Evolutionary conservation across 2,888 invertebrate genomes (phyloP), one percentile per base, ranked within the genome.

Genomic region (Xanthostigma xanthostigma): DNA sequence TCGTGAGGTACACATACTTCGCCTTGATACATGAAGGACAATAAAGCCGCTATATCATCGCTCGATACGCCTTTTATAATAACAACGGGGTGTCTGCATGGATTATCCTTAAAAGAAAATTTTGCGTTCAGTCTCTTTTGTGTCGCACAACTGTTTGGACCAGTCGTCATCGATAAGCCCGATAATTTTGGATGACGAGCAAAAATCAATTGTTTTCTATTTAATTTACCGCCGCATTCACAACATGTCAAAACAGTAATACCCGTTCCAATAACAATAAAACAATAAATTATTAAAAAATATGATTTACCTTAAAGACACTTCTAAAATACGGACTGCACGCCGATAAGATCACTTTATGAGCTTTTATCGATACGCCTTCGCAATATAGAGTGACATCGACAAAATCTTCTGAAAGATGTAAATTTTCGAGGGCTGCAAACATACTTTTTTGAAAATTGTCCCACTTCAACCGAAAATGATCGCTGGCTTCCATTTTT

Each of bases 391-490:
- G 70, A 53, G 82, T 82, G 58, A 82, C 81, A 68, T 83, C 82
- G 50, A 81, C 80, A 58, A 82, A 71, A 66, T 81, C 78, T 66
- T 81, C 80, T 10, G 79, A 79, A 57, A 72, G 75, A 62, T 81
- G 76, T 54, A 82, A 68, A 56, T 78, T 79, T 66, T 81, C 81
- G 61, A 82, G 74, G 40, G 80, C 80, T 60, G 75, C 76, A 52
- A 81, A 74, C 60, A 82, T 79, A 59, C 79, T 82, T 50, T 74
- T 74, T 65, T 81, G 79, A 68, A 81, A 81, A 64, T 81, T 81
- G 64, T 81, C 81, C 82, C 82, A 82, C 68, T 79, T 78, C 64
- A 82, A 72, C 69, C 81, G 81, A 64, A 81, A 81, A 64, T 81
- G 80, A 67, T 81, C 79, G 61, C 63, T 58, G 49, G 58, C 58